These are phyloP conservation scores for Chaitophorus viminalis DNA, from an alignment of 2,888 invertebrate genomes.

Conservation along the genomic window DNA sequence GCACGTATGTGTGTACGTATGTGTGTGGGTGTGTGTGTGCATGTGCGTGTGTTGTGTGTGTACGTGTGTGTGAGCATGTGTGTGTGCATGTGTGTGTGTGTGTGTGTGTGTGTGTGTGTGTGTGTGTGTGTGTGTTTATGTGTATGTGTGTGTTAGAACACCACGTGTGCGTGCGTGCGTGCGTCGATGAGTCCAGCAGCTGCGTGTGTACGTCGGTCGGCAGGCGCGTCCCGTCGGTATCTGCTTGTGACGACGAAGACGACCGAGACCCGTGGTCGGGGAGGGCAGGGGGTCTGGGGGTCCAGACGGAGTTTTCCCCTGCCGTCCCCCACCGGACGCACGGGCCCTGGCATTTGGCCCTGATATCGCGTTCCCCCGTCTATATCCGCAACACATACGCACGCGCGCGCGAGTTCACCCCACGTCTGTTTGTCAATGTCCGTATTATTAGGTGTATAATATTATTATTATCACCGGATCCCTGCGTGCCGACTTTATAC, in stretches of 20 bases:
- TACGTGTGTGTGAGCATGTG: conserved; percentile 29
- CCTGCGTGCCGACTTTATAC: not conserved
- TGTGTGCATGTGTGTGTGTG: conserved; percentile 4
- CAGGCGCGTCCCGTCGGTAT: conserved; percentile 41
- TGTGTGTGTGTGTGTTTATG: no score
- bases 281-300: not conserved
- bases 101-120: conserved; percentile 26
- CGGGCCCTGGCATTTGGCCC: conserved; percentile 33
- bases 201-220: conserved; percentile 17
- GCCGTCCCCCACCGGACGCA: not conserved
- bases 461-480: not conserved
- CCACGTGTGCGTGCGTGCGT: not conserved
- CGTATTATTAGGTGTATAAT: no score
- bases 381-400: not conserved
- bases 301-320: conserved; percentile 30
- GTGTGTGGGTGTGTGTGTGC: not conserved
- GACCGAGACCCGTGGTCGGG: no score
- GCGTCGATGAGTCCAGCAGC: no score
- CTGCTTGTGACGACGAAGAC: conserved; percentile 20
- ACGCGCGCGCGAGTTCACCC: no score
- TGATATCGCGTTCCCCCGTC: conserved; percentile 41
- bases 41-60: not conserved
- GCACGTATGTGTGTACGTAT: no score
- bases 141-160: no score
- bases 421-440: conserved; percentile 48